Base-by-base conservation (phyloP, 2,113 vertebrate genomes). In the Callionymus lyra region DNA sequence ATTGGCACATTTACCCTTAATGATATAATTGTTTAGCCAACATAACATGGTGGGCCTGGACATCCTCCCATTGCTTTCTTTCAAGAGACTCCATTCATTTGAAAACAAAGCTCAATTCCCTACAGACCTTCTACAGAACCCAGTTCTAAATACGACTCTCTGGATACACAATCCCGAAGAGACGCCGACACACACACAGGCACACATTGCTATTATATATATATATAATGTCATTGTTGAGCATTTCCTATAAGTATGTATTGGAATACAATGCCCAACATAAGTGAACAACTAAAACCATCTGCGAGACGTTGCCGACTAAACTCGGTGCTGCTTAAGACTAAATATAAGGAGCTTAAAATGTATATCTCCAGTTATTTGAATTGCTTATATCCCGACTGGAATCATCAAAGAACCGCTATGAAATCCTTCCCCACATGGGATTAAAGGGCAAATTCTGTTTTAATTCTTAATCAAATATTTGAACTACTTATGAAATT, bases 221-320 rank as follows among this genome's bases (percentile, higher is more conserved):
- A 13, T 38, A 3, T 37, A 45, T 53, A 6, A 19, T 2, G 55
- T 59, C 66, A 68, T 77, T 74, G 65, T 72, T 60, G 35, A 41
- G 50, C 46, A 41, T 61, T 56, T 52, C 55, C 62, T 65, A 42
- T 11, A 16, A 44, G 42, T 33, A 46, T 39, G 34, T 54, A 59
- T 74, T 70, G 66, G 47, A 61, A 32, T 2, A 3, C 12, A 54
- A 16, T 46, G 31, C 49, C 34, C 33, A 43, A 44, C 19, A 3
- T 1, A 31, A 46, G 34, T 70, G 41, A 77, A 70, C 74, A 43
- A 64, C 68, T 69, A 72, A 79, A 76, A 54, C 53, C 11, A 16
- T 6, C 27, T 9, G 21, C 42, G 9, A 52, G 33, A 46, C 37
- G 27, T 55, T 54, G 21, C 21, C 4, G 4, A 27, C 21, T 27